A percentile compares a stretch with the other conserved stretches of the same genome.
Evolutionary conservation across 1,140 invertebrate genomes (phyloP).

Genomic region (Atopsyche davidsoni): DNA sequence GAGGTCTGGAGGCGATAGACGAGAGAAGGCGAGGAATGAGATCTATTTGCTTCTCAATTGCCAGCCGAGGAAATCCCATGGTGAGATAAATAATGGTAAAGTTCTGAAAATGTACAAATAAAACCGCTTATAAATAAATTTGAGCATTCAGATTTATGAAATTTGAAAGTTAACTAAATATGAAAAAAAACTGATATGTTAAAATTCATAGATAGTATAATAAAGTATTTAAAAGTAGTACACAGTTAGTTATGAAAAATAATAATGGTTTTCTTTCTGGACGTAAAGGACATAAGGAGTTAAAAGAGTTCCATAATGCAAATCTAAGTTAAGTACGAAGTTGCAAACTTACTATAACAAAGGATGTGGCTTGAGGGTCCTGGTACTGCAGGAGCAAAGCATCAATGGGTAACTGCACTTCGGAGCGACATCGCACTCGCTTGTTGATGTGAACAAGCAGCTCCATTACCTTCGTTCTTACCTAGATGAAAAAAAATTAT

Average conservation of each 20-base stretch:
- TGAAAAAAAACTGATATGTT: no score
- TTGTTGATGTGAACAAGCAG: slow-evolving; percentile 89
- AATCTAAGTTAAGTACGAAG: slow-evolving; percentile 13
- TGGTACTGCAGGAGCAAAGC: slow-evolving; percentile 74
- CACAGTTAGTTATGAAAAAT: neutral
- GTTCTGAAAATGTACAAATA: slow-evolving; percentile 55
- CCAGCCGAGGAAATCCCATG: slow-evolving; percentile 79
- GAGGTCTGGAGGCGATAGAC: slow-evolving; percentile 73
- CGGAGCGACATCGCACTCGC: slow-evolving; percentile 73
- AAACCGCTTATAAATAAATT: neutral
- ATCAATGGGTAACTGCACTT: slow-evolving; percentile 83
- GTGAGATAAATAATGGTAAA: slow-evolving; percentile 93
- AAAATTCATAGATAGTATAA: no score
- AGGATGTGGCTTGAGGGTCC: slow-evolving; percentile 69
- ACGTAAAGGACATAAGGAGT: neutral
- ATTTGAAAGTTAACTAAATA: no score
- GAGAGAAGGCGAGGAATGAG: slow-evolving; percentile 71
- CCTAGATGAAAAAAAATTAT: no score
- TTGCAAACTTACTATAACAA: slow-evolving; percentile 67
- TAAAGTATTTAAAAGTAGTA: no score
- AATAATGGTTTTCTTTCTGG: neutral
- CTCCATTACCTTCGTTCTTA: slow-evolving; percentile 77
- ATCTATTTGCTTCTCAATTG: slow-evolving; percentile 66
- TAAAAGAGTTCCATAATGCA: slow-evolving; percentile 8
- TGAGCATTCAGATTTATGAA: neutral